These are phyloP conservation scores for Hyperoplus immaculatus DNA, from an alignment of 2,797 vertebrate genomes.

Conservation along the genomic window DNA sequence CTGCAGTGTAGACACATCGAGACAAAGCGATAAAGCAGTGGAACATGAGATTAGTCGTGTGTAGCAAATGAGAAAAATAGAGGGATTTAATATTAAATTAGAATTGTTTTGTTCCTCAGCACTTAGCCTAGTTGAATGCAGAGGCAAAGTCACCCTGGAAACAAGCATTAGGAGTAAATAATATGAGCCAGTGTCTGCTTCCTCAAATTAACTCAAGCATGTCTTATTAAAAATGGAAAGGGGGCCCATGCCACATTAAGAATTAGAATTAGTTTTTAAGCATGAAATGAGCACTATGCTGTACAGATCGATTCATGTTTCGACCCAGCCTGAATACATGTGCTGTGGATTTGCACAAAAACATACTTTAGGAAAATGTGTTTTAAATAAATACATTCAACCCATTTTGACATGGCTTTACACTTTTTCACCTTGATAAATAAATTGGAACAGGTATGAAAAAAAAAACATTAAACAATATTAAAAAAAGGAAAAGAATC, in stretches of 20 bases:
- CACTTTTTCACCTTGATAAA: conserved; percentile 42
- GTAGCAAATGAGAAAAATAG: conserved; percentile 64
- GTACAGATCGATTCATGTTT: conserved; percentile 62
- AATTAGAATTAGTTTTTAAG: conserved; percentile 76
- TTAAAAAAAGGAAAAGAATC: conserved; percentile 35
- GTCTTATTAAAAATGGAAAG: conserved; percentile 80
- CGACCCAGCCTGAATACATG: conserved; percentile 38
- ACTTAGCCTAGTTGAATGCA: conserved; percentile 62
- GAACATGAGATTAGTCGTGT: conserved; percentile 72
- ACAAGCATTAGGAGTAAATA: conserved; percentile 79
- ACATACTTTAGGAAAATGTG: conserved; percentile 31
- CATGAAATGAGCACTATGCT: conserved; percentile 76
- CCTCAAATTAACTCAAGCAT: conserved; percentile 73
- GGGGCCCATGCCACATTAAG: conserved; percentile 67
- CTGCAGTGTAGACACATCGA: conserved; percentile 44
- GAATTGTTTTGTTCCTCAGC: conserved; percentile 66
- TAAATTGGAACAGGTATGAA: conserved; percentile 38
- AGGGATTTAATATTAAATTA: conserved; percentile 75
- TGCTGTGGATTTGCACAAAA: conserved; percentile 46
- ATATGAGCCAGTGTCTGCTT: conserved; percentile 68
- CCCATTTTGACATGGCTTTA: conserved; percentile 49
- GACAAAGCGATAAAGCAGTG: conserved; percentile 71
- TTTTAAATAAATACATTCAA: conserved; percentile 63
- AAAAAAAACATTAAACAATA: conserved; percentile 38
- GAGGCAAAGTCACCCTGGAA: conserved; percentile 76